Evolutionary conservation across 2,113 vertebrate species (phyloP).

Genomic region (Cottus gobio): DNA sequence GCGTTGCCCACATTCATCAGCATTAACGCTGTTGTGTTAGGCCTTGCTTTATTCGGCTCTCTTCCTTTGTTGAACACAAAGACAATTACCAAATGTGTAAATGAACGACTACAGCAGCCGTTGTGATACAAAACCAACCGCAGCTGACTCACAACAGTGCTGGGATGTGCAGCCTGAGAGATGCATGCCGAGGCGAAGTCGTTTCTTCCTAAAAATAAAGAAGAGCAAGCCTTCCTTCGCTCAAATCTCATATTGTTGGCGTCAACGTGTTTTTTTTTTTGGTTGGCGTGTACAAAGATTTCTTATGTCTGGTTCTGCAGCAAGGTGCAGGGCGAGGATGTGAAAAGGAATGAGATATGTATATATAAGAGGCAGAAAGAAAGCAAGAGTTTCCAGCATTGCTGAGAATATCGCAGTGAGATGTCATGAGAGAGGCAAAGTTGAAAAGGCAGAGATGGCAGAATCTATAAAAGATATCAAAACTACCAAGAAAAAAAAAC

Average conservation of each 20-base stretch:
- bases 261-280: slow-evolving; percentile 40
- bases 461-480: slow-evolving; percentile 42
- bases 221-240: slow-evolving; percentile 29
- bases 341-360: slow-evolving; percentile 68
- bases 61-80: slow-evolving; percentile 53
- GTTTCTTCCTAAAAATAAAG: slow-evolving; percentile 72
- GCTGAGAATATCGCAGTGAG: slow-evolving; percentile 49
- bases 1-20: slow-evolving; percentile 60
- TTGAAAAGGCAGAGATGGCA: slow-evolving; percentile 51
- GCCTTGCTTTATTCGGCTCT: slow-evolving; percentile 13
- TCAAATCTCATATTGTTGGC: slow-evolving; percentile 42
- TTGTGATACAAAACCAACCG: slow-evolving; percentile 4
- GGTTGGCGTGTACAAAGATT: slow-evolving; percentile 54
- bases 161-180: background rate
- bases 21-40: slow-evolving; percentile 49
- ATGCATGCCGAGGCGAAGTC: background rate
- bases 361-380: slow-evolving; percentile 35
- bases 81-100: slow-evolving; percentile 58
- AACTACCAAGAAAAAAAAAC: slow-evolving; percentile 27
- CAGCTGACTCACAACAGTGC: background rate
- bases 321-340: slow-evolving; percentile 51
- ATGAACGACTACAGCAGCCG: slow-evolving; percentile 38
- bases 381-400: slow-evolving; percentile 47
- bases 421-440: slow-evolving; percentile 55
- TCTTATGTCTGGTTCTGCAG: slow-evolving; percentile 54